A percentile compares a stretch with the other conserved stretches of the same genome.
Conservation (phyloP, 1,140 invertebrate genomes). For the Drosophila pseudoobscura region DNA sequence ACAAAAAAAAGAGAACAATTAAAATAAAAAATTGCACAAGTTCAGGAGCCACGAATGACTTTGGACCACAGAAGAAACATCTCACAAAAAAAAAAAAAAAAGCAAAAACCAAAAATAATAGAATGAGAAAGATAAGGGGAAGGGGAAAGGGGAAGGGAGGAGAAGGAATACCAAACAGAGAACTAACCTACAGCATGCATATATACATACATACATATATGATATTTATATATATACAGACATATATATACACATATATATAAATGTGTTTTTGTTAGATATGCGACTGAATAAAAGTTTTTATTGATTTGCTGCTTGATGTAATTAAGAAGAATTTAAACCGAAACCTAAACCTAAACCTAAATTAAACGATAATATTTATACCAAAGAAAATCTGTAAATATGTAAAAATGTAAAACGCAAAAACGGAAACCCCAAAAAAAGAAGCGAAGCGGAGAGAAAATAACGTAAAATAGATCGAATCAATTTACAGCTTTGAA, state of each 20-base stretch:
- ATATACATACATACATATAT: constrained; percentile 42
- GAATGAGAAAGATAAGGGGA: constrained; percentile 1
- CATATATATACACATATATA: constrained; percentile 32
- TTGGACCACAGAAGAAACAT: constrained; percentile 67
- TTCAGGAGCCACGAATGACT: constrained; percentile 46
- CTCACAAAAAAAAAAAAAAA: constrained; percentile 41
- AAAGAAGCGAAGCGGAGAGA: constrained; percentile 27
- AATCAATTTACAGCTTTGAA: constrained; percentile 83
- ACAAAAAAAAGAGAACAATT: background rate
- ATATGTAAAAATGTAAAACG: constrained; percentile 66
- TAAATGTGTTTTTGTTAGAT: constrained; percentile 58
- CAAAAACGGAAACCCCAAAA: constrained; percentile 33
- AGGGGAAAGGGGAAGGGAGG: constrained; percentile 5
- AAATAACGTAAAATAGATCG: constrained; percentile 64
- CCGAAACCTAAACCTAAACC: constrained; percentile 5
- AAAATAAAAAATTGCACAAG: constrained; percentile 14
- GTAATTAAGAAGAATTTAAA: constrained; percentile 74
- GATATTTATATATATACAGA: constrained; percentile 44
- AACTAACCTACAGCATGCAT: constrained; percentile 41
- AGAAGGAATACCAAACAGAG: constrained; percentile 20
- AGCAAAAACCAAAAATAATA: constrained; percentile 15
- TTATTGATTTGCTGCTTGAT: constrained; percentile 80
- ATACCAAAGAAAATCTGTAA: constrained; percentile 70
- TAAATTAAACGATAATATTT: constrained; percentile 54
- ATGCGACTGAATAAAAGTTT: constrained; percentile 78